Evolutionary conservation across 2,113 vertebrate genomes (phyloP).

Genomic region (Myotis yumanensis): DNA sequence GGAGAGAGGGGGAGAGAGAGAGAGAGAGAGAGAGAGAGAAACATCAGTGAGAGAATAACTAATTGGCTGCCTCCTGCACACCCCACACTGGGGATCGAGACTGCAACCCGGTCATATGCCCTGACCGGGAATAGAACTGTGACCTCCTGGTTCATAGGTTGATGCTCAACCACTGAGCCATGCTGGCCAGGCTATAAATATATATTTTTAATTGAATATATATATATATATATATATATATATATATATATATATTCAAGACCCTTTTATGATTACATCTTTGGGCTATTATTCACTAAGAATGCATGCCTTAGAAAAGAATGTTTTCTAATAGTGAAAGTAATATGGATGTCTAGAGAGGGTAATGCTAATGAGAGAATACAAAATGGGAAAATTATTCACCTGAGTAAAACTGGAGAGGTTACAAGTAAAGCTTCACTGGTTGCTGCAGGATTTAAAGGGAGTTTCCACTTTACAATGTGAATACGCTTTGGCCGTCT

Average conservation of each 20-base stretch:
- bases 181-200: too few species aligned
- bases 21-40: too few species aligned
- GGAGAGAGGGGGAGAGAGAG: too few species aligned
- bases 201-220: background rate
- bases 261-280: constrained; percentile 26
- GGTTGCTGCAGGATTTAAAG: constrained; percentile 37
- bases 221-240: background rate
- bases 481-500: background rate
- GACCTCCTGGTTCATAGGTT: too few species aligned
- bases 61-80: too few species aligned
- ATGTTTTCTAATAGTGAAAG: constrained; percentile 49
- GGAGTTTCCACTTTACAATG: constrained; percentile 55
- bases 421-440: constrained; percentile 55
- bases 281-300: constrained; percentile 44
- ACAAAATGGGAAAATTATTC: constrained; percentile 56
- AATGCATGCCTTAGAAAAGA: background rate
- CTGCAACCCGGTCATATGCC: too few species aligned
- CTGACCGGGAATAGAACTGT: too few species aligned
- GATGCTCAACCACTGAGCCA: too few species aligned
- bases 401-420: constrained; percentile 56
- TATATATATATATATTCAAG: background rate
- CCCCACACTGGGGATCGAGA: too few species aligned
- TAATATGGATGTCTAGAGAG: constrained; percentile 12
- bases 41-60: too few species aligned
- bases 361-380: constrained; percentile 60